Evolutionary conservation across 1,140 invertebrate genomes (phyloP), one percentile per base, ranked within the genome.

Genomic region (Zophobas morio): DNA sequence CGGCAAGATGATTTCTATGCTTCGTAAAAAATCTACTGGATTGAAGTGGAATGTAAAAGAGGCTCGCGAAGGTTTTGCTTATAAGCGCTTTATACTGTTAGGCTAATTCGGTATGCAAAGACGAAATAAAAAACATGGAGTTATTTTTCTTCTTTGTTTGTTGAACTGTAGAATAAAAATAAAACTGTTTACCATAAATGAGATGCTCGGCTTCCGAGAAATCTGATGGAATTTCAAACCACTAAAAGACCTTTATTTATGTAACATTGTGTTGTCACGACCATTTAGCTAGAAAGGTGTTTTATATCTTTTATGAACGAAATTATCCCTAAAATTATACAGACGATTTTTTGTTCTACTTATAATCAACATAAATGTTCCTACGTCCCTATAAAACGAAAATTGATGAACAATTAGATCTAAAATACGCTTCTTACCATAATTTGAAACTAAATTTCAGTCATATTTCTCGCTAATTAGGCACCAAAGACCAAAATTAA

Each of bases 61-160:
- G 20, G 36, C 6, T 33, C 32, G 54, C 39, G 2, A 66, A 6
- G 39, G 60, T 66, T 66, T 3, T 8, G 60, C n/a, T 47, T 66
- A 3, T 33, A 32, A 42, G 20, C 39, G n/a, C 20, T 46, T 66
- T 63, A 6, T 63, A 63, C 60, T 66, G 60, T 42, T 66, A 66
- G n/a, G 6, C 33, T 66, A 20, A 46, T 66, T 66, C 39, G 1
- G 60, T 66, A 66, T 66, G 60, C 60, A 66, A 66, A 66, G 60
- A n/a, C 60, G 39, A 33, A n/a, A 66, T 42, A 66, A 66, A 66
- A 66, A 66, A 66, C 60, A 66, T 66, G 39, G 39, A 66, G 60
- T 42, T 66, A 66, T 66, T 42, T 66, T 66, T 40, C 60, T 66
- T 40, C 60, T 66, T 66, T 66, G 56, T 60, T 60, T 60, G 60